Evolutionary conservation across 2,888 invertebrate species (phyloP).

Genomic region (Limenitis camilla): DNA sequence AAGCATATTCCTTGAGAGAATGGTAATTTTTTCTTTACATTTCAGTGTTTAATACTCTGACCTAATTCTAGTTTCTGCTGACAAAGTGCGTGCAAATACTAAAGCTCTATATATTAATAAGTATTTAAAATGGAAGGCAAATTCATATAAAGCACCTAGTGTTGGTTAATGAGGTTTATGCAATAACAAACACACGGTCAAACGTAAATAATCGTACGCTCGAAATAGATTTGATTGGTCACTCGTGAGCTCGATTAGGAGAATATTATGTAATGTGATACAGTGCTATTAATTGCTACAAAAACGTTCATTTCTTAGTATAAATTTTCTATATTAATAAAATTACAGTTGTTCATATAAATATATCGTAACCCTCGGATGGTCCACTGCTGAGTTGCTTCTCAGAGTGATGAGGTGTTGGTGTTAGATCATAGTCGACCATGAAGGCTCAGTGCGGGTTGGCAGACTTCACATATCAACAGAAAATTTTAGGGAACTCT

Average conservation of each 20-base stretch:
- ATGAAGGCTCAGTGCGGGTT: no score
- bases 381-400: no score
- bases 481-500: no score
- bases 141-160: background rate
- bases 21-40: no score
- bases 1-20: no score
- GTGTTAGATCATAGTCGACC: background rate
- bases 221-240: slow-evolving; percentile 19
- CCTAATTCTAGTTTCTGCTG: no score
- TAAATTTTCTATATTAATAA: background rate
- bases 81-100: no score
- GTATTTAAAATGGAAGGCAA: background rate
- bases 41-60: no score
- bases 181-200: slow-evolving; percentile 3
- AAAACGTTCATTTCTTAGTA: background rate
- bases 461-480: no score
- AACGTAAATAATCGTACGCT: slow-evolving; percentile 14
- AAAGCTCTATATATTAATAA: background rate
- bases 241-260: slow-evolving; percentile 3
- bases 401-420: no score
- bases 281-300: slow-evolving; percentile 1
- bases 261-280: slow-evolving; percentile 2
- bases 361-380: background rate
- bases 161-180: background rate
- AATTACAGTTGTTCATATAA: background rate